A percentile compares a stretch with the other conserved stretches of the same genome.
These are phyloP conservation scores for Amphiprion percula DNA, from an alignment of 2,113 vertebrate species.

Conservation along the genomic window DNA sequence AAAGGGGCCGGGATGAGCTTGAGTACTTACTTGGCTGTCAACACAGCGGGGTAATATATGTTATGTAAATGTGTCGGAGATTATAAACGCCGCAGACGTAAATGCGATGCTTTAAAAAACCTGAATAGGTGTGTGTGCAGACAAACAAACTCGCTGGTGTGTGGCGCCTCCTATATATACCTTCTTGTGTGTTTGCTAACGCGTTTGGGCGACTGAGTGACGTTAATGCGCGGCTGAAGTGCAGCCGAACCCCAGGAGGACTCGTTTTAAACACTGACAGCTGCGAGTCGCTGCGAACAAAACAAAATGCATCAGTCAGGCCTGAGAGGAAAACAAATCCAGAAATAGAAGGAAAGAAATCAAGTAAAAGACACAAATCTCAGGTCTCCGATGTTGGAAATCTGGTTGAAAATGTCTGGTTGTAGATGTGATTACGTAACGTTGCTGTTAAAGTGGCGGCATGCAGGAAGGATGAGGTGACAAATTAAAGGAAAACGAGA, in stretches of 20 bases:
- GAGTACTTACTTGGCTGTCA: constrained; percentile 76
- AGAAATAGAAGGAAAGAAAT: too few species aligned
- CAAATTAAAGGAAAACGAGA: too few species aligned
- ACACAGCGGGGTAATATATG: constrained; percentile 73
- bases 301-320: neutral
- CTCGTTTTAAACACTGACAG: constrained; percentile 39
- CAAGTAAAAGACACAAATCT: too few species aligned
- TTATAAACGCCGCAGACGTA: constrained; percentile 64
- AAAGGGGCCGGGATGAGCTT: constrained; percentile 77
- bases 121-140: neutral
- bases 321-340: constrained; percentile 22
- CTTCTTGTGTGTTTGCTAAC: constrained; percentile 35
- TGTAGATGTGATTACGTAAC: too few species aligned
- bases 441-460: too few species aligned
- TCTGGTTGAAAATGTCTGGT: too few species aligned
- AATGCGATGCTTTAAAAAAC: constrained; percentile 51
- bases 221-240: constrained; percentile 72
- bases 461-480: too few species aligned
- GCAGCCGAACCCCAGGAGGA: constrained; percentile 58
- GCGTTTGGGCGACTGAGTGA: constrained; percentile 48
- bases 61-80: constrained; percentile 77
- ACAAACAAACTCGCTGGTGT: constrained; percentile 15
- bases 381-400: too few species aligned
- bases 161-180: neutral
- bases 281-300: too few species aligned